Base-by-base conservation (phyloP, 1,140 invertebrate genomes). In the Diprion similis region DNA sequence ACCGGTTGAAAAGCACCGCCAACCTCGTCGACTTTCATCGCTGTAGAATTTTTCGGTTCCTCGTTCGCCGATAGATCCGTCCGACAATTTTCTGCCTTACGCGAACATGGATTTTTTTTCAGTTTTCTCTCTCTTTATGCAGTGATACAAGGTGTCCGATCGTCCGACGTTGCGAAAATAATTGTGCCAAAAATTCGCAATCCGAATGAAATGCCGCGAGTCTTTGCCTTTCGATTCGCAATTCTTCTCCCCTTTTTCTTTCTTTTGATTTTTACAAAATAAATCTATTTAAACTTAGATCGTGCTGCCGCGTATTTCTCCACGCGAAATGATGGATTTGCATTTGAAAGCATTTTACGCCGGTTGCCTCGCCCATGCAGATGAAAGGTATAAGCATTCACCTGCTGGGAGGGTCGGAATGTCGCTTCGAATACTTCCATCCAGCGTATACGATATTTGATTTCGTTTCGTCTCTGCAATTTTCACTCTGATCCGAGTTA, bases 301-400 rank as follows among this genome's bases (percentile, higher is more conserved):
- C 51, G 51, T 15, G 51, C 51, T 9, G 11, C 6, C 51, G 51
- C 51, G 11, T 17, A 59, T 17, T 17, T 37, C 24, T 37, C 11
- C 17, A 4, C 48, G 37, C 46, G 18, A 46, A 72, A 68, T 75
- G 67, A 75, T 70, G 69, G 68, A 75, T 75, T 75, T 75, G 71
- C 74, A 75, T 75, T 70, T 72, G 48, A 75, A 75, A 75, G 69
- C 48, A 10, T 37, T 17, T 37, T 68, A 13, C 18, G 37, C 67
- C 46, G 19, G 19, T 59, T 59, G n/a, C 11, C 11, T 59, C n/a
- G 10, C 72, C 64, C 45, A 59, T 19, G 72, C 66, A 24, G 18
- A 73, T 59, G 51, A 59, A 59, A 59, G 11, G 51, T 4, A 59
- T 59, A 37, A 64, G 59, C 59, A 64, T 64, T 64, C 17, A 64